These are phyloP conservation scores for Parazoanthus swiftii DNA, from an alignment of 92 coral and sea anemone species.

Conservation along the genomic window DNA sequence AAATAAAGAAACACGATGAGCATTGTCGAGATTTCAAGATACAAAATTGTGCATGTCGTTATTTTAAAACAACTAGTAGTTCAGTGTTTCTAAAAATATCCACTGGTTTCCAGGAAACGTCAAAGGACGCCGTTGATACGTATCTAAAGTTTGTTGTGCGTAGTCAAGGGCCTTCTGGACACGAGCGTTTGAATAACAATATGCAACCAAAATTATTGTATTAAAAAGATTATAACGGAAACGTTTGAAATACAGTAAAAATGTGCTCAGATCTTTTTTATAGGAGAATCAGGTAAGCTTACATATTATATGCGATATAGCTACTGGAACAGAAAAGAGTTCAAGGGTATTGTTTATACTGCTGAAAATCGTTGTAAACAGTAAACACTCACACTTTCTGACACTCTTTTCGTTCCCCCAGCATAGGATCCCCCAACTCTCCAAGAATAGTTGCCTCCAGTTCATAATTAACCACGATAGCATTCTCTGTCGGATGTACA, in stretches of 20 bases:
- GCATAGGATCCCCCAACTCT: conserved; percentile 98
- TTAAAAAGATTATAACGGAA: too few relatives aligned
- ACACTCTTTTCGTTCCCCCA: conserved; percentile 97
- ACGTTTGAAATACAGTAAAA: too few relatives aligned
- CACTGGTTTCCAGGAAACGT: background rate
- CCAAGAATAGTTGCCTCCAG: conserved; percentile 99
- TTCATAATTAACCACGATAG: conserved; percentile 97
- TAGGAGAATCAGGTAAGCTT: too few relatives aligned
- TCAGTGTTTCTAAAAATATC: too few relatives aligned
- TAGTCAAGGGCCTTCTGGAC: background rate
- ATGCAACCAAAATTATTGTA: background rate
- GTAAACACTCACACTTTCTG: conserved; percentile 88
- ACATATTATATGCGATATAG: background rate
- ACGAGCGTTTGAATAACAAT: background rate
- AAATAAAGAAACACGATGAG: too few relatives aligned
- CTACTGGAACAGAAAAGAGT: background rate
- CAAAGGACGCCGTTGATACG: background rate
- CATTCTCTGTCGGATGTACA: conserved; percentile 99
- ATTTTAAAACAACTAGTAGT: too few relatives aligned
- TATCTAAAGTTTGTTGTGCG: background rate
- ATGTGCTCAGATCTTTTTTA: too few relatives aligned
- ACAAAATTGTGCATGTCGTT: too few relatives aligned
- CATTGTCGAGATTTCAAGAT: too few relatives aligned
- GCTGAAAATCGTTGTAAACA: too few relatives aligned
- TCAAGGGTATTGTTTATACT: background rate